Percentiles rank a stretch among this genome's conserved stretches.
Evolutionary conservation across 2,888 invertebrate genomes (phyloP).

Genomic region (Nomada goodeniana): DNA sequence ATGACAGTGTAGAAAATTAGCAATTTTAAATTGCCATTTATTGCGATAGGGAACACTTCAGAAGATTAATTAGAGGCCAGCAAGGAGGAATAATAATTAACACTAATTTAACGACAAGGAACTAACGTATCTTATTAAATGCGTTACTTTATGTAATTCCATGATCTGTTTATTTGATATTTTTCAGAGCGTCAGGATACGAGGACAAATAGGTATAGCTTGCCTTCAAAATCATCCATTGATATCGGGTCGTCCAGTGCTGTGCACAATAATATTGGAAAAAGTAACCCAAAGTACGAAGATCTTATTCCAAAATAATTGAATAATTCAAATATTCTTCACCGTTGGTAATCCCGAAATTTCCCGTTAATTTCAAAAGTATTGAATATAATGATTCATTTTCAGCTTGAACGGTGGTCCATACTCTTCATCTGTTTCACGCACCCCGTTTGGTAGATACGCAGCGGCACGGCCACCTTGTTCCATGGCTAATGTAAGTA

Average conservation of each 20-base stretch:
- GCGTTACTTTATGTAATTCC: not conserved
- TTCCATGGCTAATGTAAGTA: conserved; percentile 88
- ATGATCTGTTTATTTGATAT: conserved; percentile 20
- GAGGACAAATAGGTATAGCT: conserved; percentile 72
- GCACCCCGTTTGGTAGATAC: conserved; percentile 84
- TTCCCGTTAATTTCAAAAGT: not conserved
- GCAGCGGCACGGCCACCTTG: conserved; percentile 88
- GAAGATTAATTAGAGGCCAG: not conserved
- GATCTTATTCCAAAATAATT: not conserved
- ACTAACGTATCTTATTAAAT: not conserved
- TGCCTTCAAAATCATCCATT: conserved; percentile 66
- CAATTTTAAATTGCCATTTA: not conserved
- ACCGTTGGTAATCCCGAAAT: too few relatives aligned
- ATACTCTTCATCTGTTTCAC: conserved; percentile 67
- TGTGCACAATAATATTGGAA: conserved; percentile 68
- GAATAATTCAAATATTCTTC: not conserved
- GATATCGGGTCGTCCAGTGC: conserved; percentile 69
- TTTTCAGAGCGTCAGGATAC: conserved; percentile 76
- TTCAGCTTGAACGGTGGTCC: conserved; percentile 76
- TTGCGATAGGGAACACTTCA: too few relatives aligned
- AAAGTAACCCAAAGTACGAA: conserved; percentile 65
- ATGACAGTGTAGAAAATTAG: conserved; percentile 15
- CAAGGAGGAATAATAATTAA: not conserved
- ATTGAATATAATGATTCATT: conserved; percentile 20
- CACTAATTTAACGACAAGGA: not conserved